Percentiles rank a stretch among this genome's conserved stretches.
Conservation (phyloP, 2,888 invertebrate genomes). For the Venusia cambrica region DNA sequence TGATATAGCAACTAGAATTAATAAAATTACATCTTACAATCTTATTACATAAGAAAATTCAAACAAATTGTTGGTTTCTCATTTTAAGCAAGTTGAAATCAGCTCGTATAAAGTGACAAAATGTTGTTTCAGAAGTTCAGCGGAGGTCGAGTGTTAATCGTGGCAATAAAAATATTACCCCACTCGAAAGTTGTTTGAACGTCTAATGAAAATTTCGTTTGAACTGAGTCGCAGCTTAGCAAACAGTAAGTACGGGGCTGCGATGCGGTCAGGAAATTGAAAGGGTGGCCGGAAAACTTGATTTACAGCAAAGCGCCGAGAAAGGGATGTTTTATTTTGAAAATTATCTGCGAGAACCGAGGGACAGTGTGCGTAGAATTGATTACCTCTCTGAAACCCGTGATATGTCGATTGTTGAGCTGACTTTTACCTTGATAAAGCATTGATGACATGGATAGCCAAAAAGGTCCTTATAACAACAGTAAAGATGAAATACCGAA, state of each 20-base stretch:
- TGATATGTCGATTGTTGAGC: conserved; percentile 3
- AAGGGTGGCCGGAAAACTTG: conserved; percentile 69
- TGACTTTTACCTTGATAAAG: no score
- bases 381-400: conserved; percentile 20
- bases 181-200: conserved; percentile 46
- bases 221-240: conserved; percentile 38
- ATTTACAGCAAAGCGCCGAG: conserved; percentile 68
- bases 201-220: conserved; percentile 63
- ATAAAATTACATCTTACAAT: no score
- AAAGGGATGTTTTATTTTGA: conserved; percentile 73
- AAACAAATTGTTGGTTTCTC: no score
- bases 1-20: no score
- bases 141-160: conserved; percentile 37
- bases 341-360: conserved; percentile 60
- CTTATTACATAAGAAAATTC: no score
- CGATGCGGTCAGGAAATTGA: conserved; percentile 73
- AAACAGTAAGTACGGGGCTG: conserved; percentile 30
- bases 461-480: no score
- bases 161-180: conserved; percentile 48
- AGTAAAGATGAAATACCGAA: no score
- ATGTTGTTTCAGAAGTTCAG: conserved; percentile 10
- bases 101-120: no score
- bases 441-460: no score
- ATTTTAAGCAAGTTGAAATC: no score
- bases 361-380: conserved; percentile 39